Conservation (phyloP, 2,113 vertebrate genomes). For the Pseudopodoces humilis region DNA sequence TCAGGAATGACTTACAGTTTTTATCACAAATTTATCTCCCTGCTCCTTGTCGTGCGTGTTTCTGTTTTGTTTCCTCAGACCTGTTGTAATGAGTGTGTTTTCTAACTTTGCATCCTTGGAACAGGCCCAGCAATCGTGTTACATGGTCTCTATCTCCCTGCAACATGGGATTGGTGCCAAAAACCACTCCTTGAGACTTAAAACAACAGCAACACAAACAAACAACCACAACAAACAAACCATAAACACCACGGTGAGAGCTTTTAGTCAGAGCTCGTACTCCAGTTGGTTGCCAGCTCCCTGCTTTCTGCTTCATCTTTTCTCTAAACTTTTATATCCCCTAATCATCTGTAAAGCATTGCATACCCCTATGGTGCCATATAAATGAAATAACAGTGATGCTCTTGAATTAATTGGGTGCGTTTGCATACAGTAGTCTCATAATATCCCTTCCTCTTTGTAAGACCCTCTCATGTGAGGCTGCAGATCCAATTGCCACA, state of each 20-base stretch:
- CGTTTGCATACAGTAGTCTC: slow-evolving; percentile 21
- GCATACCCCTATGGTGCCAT: slow-evolving; percentile 42
- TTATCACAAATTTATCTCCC: slow-evolving; percentile 31
- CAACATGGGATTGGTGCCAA: slow-evolving; percentile 5
- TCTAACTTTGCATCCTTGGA: slow-evolving; percentile 41
- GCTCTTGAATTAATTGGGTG: slow-evolving; percentile 62
- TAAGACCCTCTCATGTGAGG: not conserved
- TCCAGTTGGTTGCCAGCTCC: slow-evolving; percentile 26
- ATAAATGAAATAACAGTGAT: slow-evolving; percentile 57
- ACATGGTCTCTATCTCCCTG: not conserved
- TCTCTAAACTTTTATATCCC: slow-evolving; percentile 59
- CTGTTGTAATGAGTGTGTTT: slow-evolving; percentile 31
- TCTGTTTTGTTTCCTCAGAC: slow-evolving; percentile 35
- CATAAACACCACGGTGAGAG: slow-evolving; percentile 18
- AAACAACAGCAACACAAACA: not conserved
- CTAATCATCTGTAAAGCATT: slow-evolving; percentile 55
- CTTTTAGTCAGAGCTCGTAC: slow-evolving; percentile 1
- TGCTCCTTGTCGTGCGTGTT: not conserved
- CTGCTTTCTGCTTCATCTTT: slow-evolving; percentile 44
- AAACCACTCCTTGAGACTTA: slow-evolving; percentile 26
- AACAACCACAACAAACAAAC: slow-evolving; percentile 21
- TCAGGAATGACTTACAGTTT: slow-evolving; percentile 6
- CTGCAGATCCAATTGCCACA: slow-evolving; percentile 23
- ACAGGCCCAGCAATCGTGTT: slow-evolving; percentile 28
- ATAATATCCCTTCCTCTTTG: slow-evolving; percentile 5